A percentile compares a stretch with the other conserved stretches of the same genome.
Conservation (phyloP, 2,797 vertebrate species). For the Thripadectes ignobilis region DNA sequence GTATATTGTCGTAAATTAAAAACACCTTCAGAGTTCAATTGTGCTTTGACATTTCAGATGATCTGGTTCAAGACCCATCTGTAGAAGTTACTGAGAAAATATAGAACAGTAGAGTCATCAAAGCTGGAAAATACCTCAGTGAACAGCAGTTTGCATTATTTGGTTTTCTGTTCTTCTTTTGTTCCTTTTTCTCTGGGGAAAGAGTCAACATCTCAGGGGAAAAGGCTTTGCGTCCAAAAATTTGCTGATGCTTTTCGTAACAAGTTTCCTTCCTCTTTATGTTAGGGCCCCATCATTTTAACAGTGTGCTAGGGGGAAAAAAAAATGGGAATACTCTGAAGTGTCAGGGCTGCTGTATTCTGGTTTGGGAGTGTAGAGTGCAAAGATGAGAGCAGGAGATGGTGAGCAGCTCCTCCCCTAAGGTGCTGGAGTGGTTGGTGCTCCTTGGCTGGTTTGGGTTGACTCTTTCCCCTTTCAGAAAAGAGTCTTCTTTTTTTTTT, state of each 20-base stretch:
- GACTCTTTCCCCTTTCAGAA: not conserved
- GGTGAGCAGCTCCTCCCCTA: not conserved
- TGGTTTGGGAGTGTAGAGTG: not conserved
- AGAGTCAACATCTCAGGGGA: not conserved
- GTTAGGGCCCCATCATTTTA: not conserved
- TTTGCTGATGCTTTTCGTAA: not conserved
- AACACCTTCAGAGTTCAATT: not conserved
- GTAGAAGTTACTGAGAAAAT: not conserved
- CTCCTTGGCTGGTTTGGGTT: not conserved
- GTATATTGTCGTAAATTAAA: not conserved
- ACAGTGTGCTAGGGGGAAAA: not conserved
- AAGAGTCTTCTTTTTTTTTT: not conserved
- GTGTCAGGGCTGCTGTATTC: not conserved
- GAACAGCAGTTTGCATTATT: not conserved
- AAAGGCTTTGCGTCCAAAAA: not conserved
- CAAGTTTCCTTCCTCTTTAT: not conserved
- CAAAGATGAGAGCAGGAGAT: not conserved
- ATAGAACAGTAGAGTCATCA: fast-evolving
- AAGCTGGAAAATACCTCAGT: not conserved
- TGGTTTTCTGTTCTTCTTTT: not conserved
- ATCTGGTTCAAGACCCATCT: not conserved
- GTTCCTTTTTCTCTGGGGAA: not conserved
- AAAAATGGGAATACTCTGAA: not conserved
- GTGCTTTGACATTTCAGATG: not conserved
- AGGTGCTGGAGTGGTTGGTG: not conserved